Base-by-base conservation (phyloP, 2,113 vertebrate species). In the Oryzias javanicus region DNA sequence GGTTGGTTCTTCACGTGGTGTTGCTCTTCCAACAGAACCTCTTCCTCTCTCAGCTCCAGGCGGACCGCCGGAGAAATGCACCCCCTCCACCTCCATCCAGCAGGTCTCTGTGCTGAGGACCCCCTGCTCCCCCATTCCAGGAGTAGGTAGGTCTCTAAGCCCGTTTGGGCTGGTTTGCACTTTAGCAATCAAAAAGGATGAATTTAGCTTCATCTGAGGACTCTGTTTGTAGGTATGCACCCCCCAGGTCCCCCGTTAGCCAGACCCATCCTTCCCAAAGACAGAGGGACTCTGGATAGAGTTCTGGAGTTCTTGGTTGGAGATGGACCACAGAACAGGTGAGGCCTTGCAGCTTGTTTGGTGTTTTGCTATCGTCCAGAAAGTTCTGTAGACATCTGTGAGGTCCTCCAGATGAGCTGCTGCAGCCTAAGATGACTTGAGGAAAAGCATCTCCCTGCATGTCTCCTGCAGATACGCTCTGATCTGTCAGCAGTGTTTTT, bases 301-400 rank as follows among this genome's bases (percentile, higher is more conserved):
- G 88, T 98, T 80, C 94, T 98, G 64, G 97, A 99, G 68, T 98
- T 98, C 82, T 91, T 99, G 74, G 96, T 99, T 61, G 96, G 97
- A 14, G 96, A 99, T 70, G 96, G 96, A 83, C 97, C 97, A 67
- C 96, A 99, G 82, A 99, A 98, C 93, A 96, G 96, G 97, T 98
- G 83, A 70, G 67, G n/a, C 29, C 1, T 14, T 15, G 13, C 0
- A 44, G 41, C 3, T 47, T 19, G 16, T 14, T 44, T 47, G 8
- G n/a, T n/a, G 12, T 35, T 29, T 29, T 29, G 7, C 27, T 29
- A 19, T 4, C 1, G 4, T 46, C 19, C 19, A 12, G 7, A 35
- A 35, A 35, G 35, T 8, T 35, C 3, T 35, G 35, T 35, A 35
- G 3, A 12, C 35, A 35, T 35, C 29, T 8, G 7, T 35, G 6